Percentiles rank a stretch among this genome's conserved stretches.
These are phyloP conservation scores for Connochaetes taurinus DNA, from an alignment of 2,113 vertebrate species.

Conservation along the genomic window DNA sequence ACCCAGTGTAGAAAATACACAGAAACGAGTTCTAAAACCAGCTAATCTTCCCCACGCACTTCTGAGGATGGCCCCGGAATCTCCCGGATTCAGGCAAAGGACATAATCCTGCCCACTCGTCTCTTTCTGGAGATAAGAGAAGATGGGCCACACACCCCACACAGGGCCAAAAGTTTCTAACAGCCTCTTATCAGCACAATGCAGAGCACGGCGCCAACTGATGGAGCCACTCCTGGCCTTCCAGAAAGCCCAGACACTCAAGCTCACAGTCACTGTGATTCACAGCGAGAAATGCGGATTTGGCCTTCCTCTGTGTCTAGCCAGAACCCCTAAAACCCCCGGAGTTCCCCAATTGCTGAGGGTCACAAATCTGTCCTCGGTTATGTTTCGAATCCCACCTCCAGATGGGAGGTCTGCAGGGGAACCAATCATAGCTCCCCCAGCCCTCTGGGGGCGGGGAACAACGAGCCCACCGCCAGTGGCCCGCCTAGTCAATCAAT, in stretches of 20 bases:
- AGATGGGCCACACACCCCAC: too few relatives aligned
- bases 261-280: background rate
- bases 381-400: too few relatives aligned
- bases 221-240: accelerated
- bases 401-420: background rate
- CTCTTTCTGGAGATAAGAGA: background rate
- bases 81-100: too few relatives aligned
- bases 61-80: background rate
- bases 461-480: accelerated
- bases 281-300: accelerated
- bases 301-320: background rate
- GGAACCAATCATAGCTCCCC: background rate
- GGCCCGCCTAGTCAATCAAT: background rate
- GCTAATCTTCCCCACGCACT: background rate
- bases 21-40: too few relatives aligned
- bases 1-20: accelerated
- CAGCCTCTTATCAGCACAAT: background rate
- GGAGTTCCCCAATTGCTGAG: background rate
- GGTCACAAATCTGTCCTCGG: background rate
- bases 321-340: background rate
- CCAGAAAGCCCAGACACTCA: background rate
- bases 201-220: accelerated
- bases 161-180: background rate
- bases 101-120: background rate
- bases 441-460: background rate